These are phyloP conservation scores for Cryptosula pallasiana DNA, from an alignment of 2,888 invertebrate species.

Conservation along the genomic window DNA sequence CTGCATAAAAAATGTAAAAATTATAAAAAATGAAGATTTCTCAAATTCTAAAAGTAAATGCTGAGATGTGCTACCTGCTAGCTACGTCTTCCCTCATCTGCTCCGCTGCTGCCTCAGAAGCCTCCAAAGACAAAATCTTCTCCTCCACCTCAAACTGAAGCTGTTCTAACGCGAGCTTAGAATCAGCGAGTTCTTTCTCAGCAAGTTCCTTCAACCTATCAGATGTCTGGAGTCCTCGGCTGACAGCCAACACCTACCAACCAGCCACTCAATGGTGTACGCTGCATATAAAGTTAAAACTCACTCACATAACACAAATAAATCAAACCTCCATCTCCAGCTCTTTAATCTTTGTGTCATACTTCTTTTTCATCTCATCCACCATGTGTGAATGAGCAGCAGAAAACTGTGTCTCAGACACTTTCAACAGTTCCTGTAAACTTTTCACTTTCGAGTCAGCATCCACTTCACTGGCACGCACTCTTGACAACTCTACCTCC, in stretches of 20 bases:
- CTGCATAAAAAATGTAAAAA: too few relatives aligned
- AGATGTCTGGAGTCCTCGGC: background rate
- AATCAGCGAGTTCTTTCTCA: background rate
- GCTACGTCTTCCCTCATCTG: background rate
- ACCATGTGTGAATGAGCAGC: too few relatives aligned
- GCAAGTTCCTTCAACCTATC: constrained; percentile 1
- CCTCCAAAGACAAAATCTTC: background rate
- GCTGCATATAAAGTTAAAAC: too few relatives aligned
- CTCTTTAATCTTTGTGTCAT: background rate
- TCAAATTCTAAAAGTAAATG: too few relatives aligned
- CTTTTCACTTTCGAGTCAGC: too few relatives aligned
- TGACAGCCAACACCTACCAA: constrained; percentile 4
- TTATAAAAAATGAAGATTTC: too few relatives aligned
- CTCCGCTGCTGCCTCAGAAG: background rate
- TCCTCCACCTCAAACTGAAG: background rate
- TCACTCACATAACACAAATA: too few relatives aligned
- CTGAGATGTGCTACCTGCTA: background rate
- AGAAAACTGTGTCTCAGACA: too few relatives aligned
- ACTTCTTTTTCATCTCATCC: background rate
- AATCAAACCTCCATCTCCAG: constrained; percentile 4
- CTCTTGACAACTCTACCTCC: too few relatives aligned
- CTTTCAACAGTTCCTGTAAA: too few relatives aligned
- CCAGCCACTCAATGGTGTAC: background rate
- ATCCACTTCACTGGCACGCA: too few relatives aligned
- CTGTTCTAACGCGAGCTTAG: background rate